Percentiles rank a stretch among this genome's conserved stretches.
These are phyloP conservation scores for Anser cygnoides DNA, from an alignment of 2,113 vertebrate genomes.

Conservation along the genomic window DNA sequence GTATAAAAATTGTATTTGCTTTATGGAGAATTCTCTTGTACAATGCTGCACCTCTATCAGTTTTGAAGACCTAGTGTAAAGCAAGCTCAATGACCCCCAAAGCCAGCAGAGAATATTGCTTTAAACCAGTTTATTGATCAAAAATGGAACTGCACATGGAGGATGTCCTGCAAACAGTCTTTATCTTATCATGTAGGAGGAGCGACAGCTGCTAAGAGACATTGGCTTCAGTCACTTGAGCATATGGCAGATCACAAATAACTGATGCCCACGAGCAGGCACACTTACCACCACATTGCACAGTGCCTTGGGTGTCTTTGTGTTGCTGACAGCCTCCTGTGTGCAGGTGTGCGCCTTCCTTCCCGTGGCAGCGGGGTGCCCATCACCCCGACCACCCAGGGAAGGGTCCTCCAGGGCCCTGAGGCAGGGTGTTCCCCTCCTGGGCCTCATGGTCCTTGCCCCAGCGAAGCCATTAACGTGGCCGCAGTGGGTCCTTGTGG, in stretches of 20 bases:
- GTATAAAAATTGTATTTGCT: not conserved
- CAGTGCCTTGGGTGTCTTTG: not conserved
- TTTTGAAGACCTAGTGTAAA: not conserved
- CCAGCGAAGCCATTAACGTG: not conserved
- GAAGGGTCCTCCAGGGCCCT: not conserved
- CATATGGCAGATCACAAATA: accelerated
- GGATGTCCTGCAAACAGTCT: not conserved
- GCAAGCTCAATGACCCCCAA: not conserved
- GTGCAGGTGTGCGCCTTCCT: not conserved
- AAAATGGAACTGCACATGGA: not conserved
- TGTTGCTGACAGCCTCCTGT: not conserved
- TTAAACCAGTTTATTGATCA: not conserved
- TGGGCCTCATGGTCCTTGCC: not conserved
- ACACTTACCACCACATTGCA: accelerated
- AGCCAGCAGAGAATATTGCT: not conserved
- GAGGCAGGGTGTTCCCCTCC: not conserved
- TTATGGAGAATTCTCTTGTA: not conserved
- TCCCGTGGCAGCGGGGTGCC: not conserved
- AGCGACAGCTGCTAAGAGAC: not conserved
- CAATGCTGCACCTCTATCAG: not conserved
- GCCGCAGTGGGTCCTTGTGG: not conserved
- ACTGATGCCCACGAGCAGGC: accelerated
- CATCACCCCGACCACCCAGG: accelerated
- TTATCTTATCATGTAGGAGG: not conserved
- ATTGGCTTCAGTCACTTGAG: not conserved